Base-by-base conservation (phyloP, 2,888 invertebrate species). In the Ischnus inquisitorius region DNA sequence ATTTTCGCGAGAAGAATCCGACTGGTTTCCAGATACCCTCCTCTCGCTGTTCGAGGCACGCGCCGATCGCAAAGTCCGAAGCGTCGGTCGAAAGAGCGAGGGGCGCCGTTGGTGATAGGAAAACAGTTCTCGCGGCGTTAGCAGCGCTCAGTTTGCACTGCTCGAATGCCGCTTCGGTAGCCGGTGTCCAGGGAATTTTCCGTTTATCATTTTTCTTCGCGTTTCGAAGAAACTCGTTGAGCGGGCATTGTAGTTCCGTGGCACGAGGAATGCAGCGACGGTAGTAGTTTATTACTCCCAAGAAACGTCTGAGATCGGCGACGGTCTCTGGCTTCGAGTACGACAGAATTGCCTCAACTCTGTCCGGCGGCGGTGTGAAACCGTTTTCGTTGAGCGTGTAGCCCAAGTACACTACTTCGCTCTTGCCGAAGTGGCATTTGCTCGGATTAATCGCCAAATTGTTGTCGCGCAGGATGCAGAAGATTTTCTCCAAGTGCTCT, bases 251-350 rank as follows among this genome's bases (percentile, higher is more conserved):
- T 0, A 69, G 5, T n/a, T 76, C 14, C 5, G 84, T 79, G 14
- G 79, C 74, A 34, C 71, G 51, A 8, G 79, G 79, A 14, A 84
- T 46, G 41, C 48, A 79, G 1, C 82, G 41, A 6, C 84, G 67
- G 16, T 85, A 87, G 64, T 69, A 87, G 48, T 85, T 85, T 1
- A 79, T 46, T 43, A 85, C 41, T 3, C 85, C 86, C 5, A 84
- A 43, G 57, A 85, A 86, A 28, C 83, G 43, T n/a, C 84, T 78
- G 2, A 85, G 67, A 12, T 84, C 82, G 0, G 19, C 10, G 5
- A 82, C 12, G 4, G 81, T 87, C 19, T 78, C 48, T 4, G 85
- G 80, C 67, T 72, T 69, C 8, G 69, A 75, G 19, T 54, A 85
- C 0, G 64, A 51, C 3, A 34, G 10, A 6, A 83, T 79, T 3